These are phyloP conservation scores for Pilophorus perplexus DNA, from an alignment of 2,888 invertebrate genomes.

Conservation along the genomic window DNA sequence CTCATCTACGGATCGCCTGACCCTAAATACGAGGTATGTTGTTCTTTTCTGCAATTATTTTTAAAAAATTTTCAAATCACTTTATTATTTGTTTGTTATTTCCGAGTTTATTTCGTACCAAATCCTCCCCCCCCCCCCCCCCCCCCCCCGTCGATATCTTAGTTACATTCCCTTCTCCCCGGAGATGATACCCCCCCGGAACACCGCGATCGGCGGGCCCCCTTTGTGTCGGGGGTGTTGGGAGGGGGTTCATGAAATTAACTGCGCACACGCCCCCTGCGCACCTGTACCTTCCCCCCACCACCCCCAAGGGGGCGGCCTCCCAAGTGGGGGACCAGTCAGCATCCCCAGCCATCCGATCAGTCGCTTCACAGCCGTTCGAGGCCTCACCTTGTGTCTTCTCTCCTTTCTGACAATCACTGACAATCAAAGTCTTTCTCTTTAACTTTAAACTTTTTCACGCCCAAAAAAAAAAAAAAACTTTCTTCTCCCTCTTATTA, in stretches of 20 bases:
- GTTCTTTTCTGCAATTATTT: too few relatives aligned
- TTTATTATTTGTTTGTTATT: too few relatives aligned
- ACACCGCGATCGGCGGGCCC: too few relatives aligned
- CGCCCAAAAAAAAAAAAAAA: slow-evolving; percentile 1
- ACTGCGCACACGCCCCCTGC: not conserved
- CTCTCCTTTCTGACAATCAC: slow-evolving; percentile 37
- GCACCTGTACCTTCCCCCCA: not conserved
- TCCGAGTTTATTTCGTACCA: too few relatives aligned
- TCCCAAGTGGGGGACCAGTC: not conserved
- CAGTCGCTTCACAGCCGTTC: slow-evolving; percentile 35
- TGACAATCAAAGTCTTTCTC: slow-evolving; percentile 42
- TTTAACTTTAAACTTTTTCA: slow-evolving; percentile 31
- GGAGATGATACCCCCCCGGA: not conserved
- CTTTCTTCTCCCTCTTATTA: slow-evolving; percentile 6
- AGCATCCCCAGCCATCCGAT: slow-evolving; percentile 7
- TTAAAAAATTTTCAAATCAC: too few relatives aligned
- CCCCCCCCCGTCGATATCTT: too few relatives aligned
- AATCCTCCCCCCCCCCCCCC: too few relatives aligned
- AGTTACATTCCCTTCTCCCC: not conserved
- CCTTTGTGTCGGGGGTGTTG: too few relatives aligned
- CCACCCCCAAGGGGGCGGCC: not conserved
- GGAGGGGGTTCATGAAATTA: too few relatives aligned
- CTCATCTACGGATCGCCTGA: slow-evolving; percentile 22
- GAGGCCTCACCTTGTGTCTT: slow-evolving; percentile 29
- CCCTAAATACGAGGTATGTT: slow-evolving; percentile 26